Percentiles rank a stretch among this genome's conserved stretches.
phyloP scores from a whole-genome alignment of 2,888 invertebrate genomes.

The Chesias legatella region DNA sequence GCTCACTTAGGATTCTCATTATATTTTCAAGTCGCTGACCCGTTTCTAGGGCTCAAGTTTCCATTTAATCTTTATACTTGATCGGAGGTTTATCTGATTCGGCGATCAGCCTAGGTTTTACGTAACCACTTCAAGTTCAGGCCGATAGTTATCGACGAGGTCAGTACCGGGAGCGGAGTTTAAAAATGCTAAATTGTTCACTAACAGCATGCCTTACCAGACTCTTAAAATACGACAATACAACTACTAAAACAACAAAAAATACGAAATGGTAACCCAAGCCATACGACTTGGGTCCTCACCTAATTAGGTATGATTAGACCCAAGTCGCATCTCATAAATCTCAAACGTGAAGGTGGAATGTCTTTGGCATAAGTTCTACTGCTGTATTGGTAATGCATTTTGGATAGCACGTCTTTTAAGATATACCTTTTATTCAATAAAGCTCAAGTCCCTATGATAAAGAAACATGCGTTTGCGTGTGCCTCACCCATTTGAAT shows the following conservation, averaged over 20 bases:
- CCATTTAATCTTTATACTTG: constrained; percentile 53
- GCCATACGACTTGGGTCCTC: too few relatives aligned
- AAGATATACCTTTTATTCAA: constrained; percentile 13
- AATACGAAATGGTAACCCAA: too few relatives aligned
- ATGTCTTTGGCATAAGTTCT: too few relatives aligned
- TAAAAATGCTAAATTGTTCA: background rate
- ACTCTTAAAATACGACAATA: too few relatives aligned
- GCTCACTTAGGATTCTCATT: constrained; percentile 32
- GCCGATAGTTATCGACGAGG: constrained; percentile 45
- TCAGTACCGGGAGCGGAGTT: constrained; percentile 31
- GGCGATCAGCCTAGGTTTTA: constrained; percentile 45
- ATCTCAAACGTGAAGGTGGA: too few relatives aligned
- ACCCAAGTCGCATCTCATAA: too few relatives aligned
- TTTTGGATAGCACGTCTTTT: constrained; percentile 12
- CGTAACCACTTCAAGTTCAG: constrained; percentile 55
- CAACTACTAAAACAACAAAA: too few relatives aligned
- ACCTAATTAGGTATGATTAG: too few relatives aligned
- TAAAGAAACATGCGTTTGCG: constrained; percentile 34
- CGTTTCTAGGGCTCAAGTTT: constrained; percentile 54
- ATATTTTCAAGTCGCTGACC: constrained; percentile 56
- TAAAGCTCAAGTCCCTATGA: constrained; percentile 3
- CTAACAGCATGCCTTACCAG: too few relatives aligned
- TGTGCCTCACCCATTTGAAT: constrained; percentile 52
- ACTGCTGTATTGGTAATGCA: too few relatives aligned
- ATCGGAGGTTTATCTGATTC: constrained; percentile 58